Percentiles rank a stretch among this genome's conserved stretches.
phyloP scores from a whole-genome alignment of 2,888 invertebrate species.

The Sarcophaga carnaria region DNA sequence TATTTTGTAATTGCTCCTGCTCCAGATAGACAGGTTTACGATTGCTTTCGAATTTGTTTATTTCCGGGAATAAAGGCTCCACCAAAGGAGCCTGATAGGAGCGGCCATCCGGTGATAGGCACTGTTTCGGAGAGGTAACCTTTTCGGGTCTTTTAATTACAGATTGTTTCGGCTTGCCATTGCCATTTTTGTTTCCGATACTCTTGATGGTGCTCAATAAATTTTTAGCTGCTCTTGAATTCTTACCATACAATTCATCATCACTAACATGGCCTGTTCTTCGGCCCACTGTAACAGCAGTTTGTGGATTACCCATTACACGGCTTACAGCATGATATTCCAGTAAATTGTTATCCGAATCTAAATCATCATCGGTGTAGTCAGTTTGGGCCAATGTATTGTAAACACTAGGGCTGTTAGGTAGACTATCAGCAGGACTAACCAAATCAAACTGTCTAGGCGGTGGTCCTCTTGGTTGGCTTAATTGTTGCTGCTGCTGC shows the following conservation, averaged over 20 bases:
- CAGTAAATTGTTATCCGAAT: constrained; percentile 82
- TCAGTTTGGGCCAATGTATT: constrained; percentile 71
- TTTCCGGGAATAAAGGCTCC: constrained; percentile 78
- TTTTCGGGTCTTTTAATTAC: constrained; percentile 70
- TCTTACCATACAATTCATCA: constrained; percentile 82
- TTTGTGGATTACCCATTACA: constrained; percentile 90
- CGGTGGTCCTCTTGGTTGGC: constrained; percentile 52
- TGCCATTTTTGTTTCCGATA: constrained; percentile 64
- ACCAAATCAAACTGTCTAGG: constrained; percentile 72
- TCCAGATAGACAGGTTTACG: constrained; percentile 75
- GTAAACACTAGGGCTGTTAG: constrained; percentile 75
- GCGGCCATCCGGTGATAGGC: constrained; percentile 79
- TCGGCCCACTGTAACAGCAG: constrained; percentile 85
- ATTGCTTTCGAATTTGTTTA: constrained; percentile 76
- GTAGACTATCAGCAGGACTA: constrained; percentile 74
- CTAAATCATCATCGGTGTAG: constrained; percentile 78
- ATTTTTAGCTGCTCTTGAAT: constrained; percentile 83
- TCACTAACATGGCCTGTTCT: constrained; percentile 78
- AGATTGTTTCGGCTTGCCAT: constrained; percentile 71
- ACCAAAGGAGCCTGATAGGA: constrained; percentile 79
- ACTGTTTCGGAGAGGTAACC: constrained; percentile 73
- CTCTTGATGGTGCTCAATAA: constrained; percentile 83
- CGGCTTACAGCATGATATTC: constrained; percentile 87
- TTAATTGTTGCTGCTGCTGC: constrained; percentile 54
- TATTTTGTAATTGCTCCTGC: constrained; percentile 38